Evolutionary conservation across 2,113 vertebrate genomes (phyloP).

Genomic region (Pristiophorus japonicus): DNA sequence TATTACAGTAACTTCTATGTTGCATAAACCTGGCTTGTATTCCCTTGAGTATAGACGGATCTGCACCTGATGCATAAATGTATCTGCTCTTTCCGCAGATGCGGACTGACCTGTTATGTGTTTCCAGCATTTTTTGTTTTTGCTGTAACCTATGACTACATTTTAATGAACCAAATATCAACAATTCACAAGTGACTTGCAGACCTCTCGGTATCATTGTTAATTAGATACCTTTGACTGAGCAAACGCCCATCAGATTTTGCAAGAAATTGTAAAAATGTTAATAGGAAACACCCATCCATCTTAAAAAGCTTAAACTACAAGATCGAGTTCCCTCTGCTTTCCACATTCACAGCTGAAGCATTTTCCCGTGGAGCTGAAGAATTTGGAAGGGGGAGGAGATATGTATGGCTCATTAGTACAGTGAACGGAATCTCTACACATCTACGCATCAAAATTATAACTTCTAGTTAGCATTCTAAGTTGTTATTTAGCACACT

Average conservation of each 20-base stretch:
- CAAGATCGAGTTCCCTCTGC: neutral
- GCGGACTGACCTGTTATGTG: neutral
- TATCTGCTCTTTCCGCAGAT: neutral
- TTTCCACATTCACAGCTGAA: neutral
- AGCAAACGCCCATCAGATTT: neutral
- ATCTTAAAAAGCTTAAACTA: neutral
- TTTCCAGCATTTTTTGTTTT: neutral
- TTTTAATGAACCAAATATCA: neutral
- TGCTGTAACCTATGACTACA: neutral
- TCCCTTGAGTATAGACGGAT: neutral
- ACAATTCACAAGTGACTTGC: neutral
- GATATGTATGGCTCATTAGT: neutral
- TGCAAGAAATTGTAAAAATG: neutral
- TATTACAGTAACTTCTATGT: neutral
- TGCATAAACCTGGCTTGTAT: neutral
- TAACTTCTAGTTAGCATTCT: neutral
- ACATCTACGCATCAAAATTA: neutral
- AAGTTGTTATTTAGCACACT: too few species aligned
- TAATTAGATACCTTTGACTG: neutral
- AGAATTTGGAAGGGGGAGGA: neutral
- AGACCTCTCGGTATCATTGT: neutral
- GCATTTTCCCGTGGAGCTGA: neutral
- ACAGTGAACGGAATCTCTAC: neutral
- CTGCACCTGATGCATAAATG: neutral
- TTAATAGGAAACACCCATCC: neutral